Evolutionary conservation across 2,113 vertebrate species (phyloP).

Genomic region (Macquaria ambigua): DNA sequence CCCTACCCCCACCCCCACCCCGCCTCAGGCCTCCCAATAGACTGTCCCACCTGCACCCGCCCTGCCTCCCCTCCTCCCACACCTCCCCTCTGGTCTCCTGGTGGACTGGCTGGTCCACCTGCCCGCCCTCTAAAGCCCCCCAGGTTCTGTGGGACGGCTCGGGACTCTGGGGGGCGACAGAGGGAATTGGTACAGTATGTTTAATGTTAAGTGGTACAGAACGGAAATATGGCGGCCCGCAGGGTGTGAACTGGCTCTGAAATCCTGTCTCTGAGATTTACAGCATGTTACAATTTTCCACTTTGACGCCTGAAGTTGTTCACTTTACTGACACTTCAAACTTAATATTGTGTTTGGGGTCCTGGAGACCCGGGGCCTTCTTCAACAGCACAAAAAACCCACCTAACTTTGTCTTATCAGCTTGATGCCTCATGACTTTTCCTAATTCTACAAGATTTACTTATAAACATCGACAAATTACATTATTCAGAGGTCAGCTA

Average conservation of each 20-base stretch:
- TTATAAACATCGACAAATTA: neutral
- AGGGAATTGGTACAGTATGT: slow-evolving; percentile 51
- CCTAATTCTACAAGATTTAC: too few species aligned
- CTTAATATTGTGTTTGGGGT: neutral
- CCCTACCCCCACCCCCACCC: neutral
- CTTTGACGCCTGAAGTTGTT: too few species aligned
- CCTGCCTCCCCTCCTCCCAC: neutral
- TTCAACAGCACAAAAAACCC: neutral
- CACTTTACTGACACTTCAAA: neutral
- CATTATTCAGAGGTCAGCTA: fast-evolving
- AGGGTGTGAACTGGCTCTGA: neutral
- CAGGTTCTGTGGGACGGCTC: slow-evolving; percentile 50
- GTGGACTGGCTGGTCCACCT: slow-evolving; percentile 47
- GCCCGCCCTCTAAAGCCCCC: slow-evolving; percentile 52
- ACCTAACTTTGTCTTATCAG: neutral
- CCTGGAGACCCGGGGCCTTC: too few species aligned
- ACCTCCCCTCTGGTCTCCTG: slow-evolving; percentile 26
- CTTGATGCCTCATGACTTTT: too few species aligned
- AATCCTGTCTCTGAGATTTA: neutral
- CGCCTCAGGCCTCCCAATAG: slow-evolving; percentile 20
- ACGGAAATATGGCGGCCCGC: slow-evolving; percentile 7
- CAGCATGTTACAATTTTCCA: neutral
- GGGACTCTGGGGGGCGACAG: neutral
- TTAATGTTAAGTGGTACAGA: slow-evolving; percentile 42
- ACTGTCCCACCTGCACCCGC: slow-evolving; percentile 49